These are phyloP conservation scores for Glossophaga mutica DNA, from an alignment of 2,797 vertebrate species.

Conservation along the genomic window DNA sequence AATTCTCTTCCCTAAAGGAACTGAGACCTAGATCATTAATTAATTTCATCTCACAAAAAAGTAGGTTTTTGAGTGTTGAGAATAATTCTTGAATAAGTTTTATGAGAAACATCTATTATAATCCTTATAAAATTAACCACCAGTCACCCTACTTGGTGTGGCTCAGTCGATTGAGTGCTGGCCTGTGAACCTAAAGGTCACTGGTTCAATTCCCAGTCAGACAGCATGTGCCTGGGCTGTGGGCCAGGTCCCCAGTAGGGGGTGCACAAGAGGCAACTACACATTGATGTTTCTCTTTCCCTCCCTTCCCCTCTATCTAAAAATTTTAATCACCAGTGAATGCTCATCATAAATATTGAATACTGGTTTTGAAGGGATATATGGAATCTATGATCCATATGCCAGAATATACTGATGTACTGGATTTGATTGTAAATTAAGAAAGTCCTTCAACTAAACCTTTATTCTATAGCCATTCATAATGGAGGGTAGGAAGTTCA, in stretches of 20 bases:
- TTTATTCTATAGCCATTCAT: not conserved
- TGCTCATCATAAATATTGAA: not conserved
- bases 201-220: too few species aligned
- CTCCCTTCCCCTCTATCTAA: too few species aligned
- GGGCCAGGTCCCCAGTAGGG: too few species aligned
- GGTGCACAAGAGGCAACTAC: too few species aligned
- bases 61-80: not conserved
- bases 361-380: not conserved
- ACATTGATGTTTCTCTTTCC: too few species aligned
- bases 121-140: not conserved
- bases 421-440: constrained; percentile 9
- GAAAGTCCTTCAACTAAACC: not conserved
- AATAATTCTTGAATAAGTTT: not conserved
- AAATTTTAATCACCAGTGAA: not conserved
- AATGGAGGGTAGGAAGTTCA: not conserved
- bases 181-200: too few species aligned
- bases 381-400: not conserved
- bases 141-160: not conserved
- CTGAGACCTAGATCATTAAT: not conserved
- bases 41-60: constrained; percentile 4
- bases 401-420: not conserved
- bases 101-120: not conserved
- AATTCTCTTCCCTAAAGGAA: not conserved
- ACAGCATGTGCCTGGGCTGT: too few species aligned
- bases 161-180: too few species aligned